Evolutionary conservation across 2,113 vertebrate genomes (phyloP).

Genomic region (Neofelis nebulosa): DNA sequence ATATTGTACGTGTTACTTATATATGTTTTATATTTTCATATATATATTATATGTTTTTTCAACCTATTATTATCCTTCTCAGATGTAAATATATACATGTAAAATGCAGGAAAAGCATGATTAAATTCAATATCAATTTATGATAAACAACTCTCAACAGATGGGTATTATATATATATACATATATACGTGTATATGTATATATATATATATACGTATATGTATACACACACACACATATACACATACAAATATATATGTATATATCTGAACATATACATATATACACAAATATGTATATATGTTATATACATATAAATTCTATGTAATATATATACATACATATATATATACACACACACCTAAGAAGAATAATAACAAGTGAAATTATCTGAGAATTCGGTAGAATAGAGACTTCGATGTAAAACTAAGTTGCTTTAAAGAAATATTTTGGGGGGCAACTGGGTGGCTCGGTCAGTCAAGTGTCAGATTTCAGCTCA

Average conservation of each 20-base stretch:
- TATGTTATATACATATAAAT: not conserved
- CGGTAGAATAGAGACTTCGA: not conserved
- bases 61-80: not conserved
- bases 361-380: not conserved
- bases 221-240: not conserved
- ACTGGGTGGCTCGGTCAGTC: too few relatives aligned
- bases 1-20: not conserved
- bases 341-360: not conserved
- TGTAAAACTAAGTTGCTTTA: not conserved
- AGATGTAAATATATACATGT: not conserved
- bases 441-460: not conserved
- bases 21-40: not conserved
- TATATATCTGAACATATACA: not conserved
- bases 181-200: not conserved
- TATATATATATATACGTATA: not conserved
- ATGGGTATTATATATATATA: not conserved
- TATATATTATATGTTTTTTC: not conserved
- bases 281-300: not conserved
- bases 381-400: not conserved
- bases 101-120: not conserved
- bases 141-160: not conserved
- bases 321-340: too few relatives aligned
- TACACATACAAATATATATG: not conserved
- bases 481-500: too few relatives aligned
- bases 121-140: not conserved